phyloP scores from a whole-genome alignment of 2,113 vertebrate species.

The Regulus satrapa region DNA sequence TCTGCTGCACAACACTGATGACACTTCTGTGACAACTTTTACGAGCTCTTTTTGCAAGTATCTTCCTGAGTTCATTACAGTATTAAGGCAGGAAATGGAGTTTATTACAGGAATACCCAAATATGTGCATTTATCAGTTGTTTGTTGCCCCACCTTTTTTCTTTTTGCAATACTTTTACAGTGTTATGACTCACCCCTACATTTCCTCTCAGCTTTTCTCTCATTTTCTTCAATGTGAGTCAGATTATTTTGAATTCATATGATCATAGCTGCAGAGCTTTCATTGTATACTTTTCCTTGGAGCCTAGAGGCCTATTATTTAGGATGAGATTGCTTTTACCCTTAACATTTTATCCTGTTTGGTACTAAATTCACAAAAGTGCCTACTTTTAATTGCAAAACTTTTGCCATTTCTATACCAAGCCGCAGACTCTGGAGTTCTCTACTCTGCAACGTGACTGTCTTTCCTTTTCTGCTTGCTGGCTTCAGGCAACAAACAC shows the following conservation, averaged over 20 bases:
- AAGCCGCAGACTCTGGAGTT: neutral
- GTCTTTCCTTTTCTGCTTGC: constrained; percentile 6
- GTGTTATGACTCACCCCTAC: too few relatives aligned
- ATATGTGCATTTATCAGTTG: neutral
- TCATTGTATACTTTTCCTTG: neutral
- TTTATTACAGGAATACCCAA: neutral
- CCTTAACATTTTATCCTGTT: neutral
- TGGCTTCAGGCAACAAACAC: constrained; percentile 6
- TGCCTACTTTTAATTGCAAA: neutral
- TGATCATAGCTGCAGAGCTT: neutral
- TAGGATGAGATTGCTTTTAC: neutral
- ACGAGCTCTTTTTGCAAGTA: neutral
- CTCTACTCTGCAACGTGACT: neutral
- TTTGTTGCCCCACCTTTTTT: rapidly evolving
- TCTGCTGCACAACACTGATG: neutral
- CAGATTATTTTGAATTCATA: neutral
- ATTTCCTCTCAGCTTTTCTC: neutral
- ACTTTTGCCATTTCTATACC: neutral
- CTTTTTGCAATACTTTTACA: neutral
- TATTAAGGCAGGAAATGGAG: neutral
- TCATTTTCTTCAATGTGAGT: neutral
- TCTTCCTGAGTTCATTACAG: neutral
- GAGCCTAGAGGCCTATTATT: neutral
- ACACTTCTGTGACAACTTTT: neutral
- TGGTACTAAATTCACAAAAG: neutral